phyloP scores from a whole-genome alignment of 1,140 invertebrate genomes.

The Copidosoma floridanum region DNA sequence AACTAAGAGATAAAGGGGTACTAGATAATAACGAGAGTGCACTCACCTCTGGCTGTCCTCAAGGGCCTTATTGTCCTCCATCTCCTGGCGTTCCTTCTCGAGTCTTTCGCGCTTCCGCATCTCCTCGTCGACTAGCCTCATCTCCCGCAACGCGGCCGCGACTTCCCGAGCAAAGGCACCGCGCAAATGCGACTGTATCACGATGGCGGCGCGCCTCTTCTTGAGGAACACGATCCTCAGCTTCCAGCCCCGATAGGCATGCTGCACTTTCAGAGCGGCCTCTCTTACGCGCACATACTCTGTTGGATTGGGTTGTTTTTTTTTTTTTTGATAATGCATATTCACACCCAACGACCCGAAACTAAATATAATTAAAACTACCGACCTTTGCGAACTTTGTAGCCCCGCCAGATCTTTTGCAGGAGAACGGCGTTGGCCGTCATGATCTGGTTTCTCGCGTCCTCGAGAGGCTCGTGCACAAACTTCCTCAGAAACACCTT shows the following conservation, averaged over 20 bases:
- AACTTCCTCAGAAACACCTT: conserved; percentile 86
- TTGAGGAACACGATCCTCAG: conserved; percentile 78
- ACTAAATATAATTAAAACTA: neutral
- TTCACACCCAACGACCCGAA: too few relatives aligned
- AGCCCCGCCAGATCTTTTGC: conserved; percentile 75
- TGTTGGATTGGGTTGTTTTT: too few relatives aligned
- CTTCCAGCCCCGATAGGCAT: conserved; percentile 84
- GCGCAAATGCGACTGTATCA: conserved; percentile 85
- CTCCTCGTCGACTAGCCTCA: conserved; percentile 89
- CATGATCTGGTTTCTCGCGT: conserved; percentile 69
- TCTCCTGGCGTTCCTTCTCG: conserved; percentile 65
- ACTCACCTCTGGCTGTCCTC: conserved; percentile 59
- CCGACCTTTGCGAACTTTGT: conserved; percentile 64
- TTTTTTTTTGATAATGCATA: too few relatives aligned
- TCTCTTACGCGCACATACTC: conserved; percentile 68
- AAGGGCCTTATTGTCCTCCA: conserved; percentile 56
- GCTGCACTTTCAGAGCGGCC: conserved; percentile 79
- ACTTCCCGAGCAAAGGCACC: conserved; percentile 88
- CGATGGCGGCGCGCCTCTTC: conserved; percentile 79
- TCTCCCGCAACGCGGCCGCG: conserved; percentile 81
- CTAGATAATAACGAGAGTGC: conserved; percentile 41
- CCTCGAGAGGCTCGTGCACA: conserved; percentile 86
- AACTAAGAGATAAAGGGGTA: neutral
- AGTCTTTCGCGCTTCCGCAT: conserved; percentile 75
- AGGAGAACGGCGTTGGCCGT: conserved; percentile 72